A percentile compares a stretch with the other conserved stretches of the same genome.
Evolutionary conservation across 2,888 invertebrate genomes (phyloP).

Genomic region (Drosophila leonis): DNA sequence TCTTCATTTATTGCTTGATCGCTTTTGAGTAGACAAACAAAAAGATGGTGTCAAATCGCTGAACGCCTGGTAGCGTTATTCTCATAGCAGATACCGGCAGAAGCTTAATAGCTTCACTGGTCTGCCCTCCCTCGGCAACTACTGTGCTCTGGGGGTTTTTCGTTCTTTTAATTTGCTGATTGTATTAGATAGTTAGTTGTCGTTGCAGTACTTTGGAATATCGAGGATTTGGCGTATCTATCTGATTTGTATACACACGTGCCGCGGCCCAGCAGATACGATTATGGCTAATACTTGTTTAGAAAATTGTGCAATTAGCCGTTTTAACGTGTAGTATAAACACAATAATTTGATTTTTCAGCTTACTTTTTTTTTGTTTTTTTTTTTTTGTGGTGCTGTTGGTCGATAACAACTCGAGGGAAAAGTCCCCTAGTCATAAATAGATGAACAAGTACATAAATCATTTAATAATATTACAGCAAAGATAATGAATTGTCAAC

Average conservation of each 20-base stretch:
- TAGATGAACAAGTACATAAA: slow-evolving; percentile 56
- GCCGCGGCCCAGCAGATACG: slow-evolving; percentile 1
- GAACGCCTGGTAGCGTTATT: slow-evolving; percentile 15
- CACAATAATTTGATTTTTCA: slow-evolving; percentile 43
- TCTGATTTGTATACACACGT: slow-evolving; percentile 35
- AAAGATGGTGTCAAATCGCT: slow-evolving; percentile 16
- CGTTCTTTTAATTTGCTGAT: slow-evolving; percentile 16
- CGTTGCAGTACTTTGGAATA: neutral
- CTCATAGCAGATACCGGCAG: slow-evolving; percentile 20
- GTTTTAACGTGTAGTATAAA: slow-evolving; percentile 17
- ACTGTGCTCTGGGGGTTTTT: slow-evolving; percentile 35
- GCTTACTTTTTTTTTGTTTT: slow-evolving; percentile 23
- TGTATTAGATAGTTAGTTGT: slow-evolving; percentile 20
- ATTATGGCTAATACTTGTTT: slow-evolving; percentile 24
- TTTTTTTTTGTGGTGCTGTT: neutral
- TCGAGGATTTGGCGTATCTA: slow-evolving; percentile 22
- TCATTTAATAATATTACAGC: slow-evolving; percentile 45
- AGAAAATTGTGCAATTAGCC: slow-evolving; percentile 45
- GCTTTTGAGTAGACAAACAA: slow-evolving; percentile 5
- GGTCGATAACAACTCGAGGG: slow-evolving; percentile 23
- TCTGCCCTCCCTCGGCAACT: slow-evolving; percentile 9
- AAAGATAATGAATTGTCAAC: slow-evolving; percentile 62
- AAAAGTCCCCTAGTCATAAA: slow-evolving; percentile 47
- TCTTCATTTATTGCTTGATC: slow-evolving; percentile 26
- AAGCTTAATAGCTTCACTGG: slow-evolving; percentile 15